A percentile compares a stretch with the other conserved stretches of the same genome.
Evolutionary conservation across 2,113 vertebrate genomes (phyloP).

Genomic region (Rhynchopsitta pachyrhyncha): DNA sequence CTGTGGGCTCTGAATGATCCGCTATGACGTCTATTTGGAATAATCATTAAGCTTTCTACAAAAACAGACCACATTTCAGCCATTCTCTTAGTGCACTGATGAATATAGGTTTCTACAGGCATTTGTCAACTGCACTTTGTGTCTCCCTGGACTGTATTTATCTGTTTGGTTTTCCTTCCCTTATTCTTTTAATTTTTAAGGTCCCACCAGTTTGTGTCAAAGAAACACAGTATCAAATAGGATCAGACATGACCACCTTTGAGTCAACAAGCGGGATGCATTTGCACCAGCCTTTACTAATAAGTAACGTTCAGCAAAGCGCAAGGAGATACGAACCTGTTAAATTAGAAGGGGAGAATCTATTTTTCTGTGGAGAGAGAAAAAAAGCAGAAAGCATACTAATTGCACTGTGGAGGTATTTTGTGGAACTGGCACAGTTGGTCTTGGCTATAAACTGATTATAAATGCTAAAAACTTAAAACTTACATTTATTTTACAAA

Average conservation of each 20-base stretch:
- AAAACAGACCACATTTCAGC: background rate
- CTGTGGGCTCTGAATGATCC: background rate
- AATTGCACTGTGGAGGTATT: background rate
- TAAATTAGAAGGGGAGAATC: background rate
- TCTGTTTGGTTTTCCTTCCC: background rate
- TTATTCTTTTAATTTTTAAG: background rate
- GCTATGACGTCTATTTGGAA: background rate
- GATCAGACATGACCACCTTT: background rate
- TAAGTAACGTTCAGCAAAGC: background rate
- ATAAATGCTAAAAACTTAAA: background rate
- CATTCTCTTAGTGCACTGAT: background rate
- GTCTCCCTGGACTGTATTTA: background rate
- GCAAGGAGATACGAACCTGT: background rate
- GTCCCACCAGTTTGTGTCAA: background rate
- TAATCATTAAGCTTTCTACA: background rate
- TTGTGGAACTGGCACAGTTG: background rate
- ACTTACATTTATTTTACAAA: background rate
- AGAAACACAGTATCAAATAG: accelerated
- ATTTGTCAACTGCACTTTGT: background rate
- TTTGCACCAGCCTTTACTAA: background rate
- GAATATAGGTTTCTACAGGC: background rate
- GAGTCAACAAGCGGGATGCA: background rate
- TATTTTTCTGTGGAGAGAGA: background rate
- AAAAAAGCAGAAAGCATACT: background rate
- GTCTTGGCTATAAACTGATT: background rate